phyloP scores from a whole-genome alignment of 2,113 vertebrate genomes.

The Lethenteron reissneri region DNA sequence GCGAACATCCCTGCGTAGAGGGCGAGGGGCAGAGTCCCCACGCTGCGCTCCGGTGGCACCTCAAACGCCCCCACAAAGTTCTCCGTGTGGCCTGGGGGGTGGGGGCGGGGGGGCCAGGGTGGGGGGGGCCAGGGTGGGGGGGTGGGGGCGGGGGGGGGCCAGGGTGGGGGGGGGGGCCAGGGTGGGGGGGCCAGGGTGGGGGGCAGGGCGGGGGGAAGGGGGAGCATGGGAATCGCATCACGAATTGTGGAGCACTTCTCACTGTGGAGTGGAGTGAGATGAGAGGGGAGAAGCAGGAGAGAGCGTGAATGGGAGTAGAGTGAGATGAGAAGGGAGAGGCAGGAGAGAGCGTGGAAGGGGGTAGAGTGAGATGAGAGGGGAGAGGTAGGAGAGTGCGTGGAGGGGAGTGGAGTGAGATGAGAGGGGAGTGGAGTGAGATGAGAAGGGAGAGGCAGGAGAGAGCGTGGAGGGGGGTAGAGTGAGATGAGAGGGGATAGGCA shows the following conservation, averaged over 20 bases:
- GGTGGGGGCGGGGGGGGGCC: too few species aligned
- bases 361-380: not conserved
- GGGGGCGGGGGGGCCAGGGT: too few species aligned
- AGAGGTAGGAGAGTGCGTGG: not conserved
- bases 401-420: not conserved
- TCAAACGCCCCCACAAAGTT: conserved; percentile 49
- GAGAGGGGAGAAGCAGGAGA: not conserved
- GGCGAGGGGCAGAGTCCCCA: conserved; percentile 35
- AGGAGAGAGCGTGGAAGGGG: not conserved
- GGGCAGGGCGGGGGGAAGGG: too few species aligned
- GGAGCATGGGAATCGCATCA: too few species aligned
- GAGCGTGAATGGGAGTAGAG: not conserved
- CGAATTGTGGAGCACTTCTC: too few species aligned
- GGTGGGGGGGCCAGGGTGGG: too few species aligned
- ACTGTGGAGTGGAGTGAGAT: not conserved
- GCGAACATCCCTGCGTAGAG: conserved; percentile 65
- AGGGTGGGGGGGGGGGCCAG: too few species aligned
- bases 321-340: not conserved
- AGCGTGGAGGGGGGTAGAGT: not conserved
- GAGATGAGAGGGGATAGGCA: not conserved
- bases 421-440: not conserved
- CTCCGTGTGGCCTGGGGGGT: conserved; percentile 28
- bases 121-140: too few species aligned
- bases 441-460: not conserved
- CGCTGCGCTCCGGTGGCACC: conserved; percentile 11